Evolutionary conservation across 1,140 invertebrate species (phyloP), one percentile per base, ranked within the genome.

Genomic region (Pomacea maculata): DNA sequence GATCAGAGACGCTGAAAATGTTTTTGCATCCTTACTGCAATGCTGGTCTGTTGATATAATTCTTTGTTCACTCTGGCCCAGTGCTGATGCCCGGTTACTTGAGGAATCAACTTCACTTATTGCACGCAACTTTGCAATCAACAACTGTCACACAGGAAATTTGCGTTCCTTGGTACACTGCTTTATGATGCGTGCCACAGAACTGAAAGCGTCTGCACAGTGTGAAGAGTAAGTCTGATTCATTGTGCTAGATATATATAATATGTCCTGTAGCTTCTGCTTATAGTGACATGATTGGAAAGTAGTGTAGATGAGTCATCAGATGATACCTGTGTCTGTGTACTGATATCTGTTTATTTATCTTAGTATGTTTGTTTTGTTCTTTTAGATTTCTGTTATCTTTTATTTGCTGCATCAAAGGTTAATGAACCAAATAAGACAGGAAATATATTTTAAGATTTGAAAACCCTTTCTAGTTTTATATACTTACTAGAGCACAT

Each of bases 101-200:
- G 96, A 98, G 86, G 95, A 96, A 57, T 94, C 94, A 71, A 93
- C 94, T 6, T 89, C 95, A 12, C 91, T 91, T 29, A 85, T 90
- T 9, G 90, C 90, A 81, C 89, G 91, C 77, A 91, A 88, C 71
- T 86, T 92, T 80, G 89, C 90, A 57, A 88, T 91, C 34, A 97
- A 98, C 89, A 98, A 98, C 92, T 92, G 94, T 67, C 93, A 93
- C 73, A 96, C 96, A 12, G 96, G 96, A 45, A 99, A 99, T 91
- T 94, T 98, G 85, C 94, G 95, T 45, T 94, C 96, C 4, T 90
- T 99, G 14, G 94, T 99, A 54, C 94, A 95, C 82, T 95, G 97
- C 19, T 97, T 97, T 89, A 92, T 97, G 34, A 92, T 94, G 11
- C 93, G 95, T 88, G 94, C 95, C 3, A 93, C 93, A 2, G 96